A percentile compares a stretch with the other conserved stretches of the same genome.
Evolutionary conservation across 2,797 vertebrate species (phyloP).

Genomic region (Dermochelys coriacea): DNA sequence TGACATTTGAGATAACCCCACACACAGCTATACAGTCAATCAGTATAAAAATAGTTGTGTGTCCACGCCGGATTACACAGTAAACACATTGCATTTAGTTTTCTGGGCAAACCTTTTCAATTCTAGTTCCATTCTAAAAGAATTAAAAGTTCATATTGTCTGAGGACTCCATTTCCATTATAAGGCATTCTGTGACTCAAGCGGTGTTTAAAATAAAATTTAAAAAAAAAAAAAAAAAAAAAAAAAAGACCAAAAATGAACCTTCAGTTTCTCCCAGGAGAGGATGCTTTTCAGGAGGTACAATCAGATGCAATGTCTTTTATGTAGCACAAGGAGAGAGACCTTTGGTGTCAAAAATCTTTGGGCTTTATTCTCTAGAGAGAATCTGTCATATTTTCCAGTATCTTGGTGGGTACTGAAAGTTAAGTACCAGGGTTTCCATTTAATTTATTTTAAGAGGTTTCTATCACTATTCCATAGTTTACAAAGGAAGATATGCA

Average conservation of each 20-base stretch:
- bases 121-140: not conserved
- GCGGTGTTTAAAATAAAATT: not conserved
- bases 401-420: not conserved
- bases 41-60: not conserved
- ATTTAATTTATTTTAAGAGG: not conserved
- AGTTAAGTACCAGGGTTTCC: not conserved
- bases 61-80: not conserved
- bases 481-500: not conserved
- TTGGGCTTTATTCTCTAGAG: not conserved
- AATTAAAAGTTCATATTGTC: not conserved
- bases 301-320: not conserved
- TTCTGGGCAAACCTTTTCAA: not conserved
- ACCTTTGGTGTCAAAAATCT: not conserved
- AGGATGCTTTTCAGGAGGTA: not conserved
- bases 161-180: not conserved
- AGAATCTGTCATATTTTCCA: not conserved
- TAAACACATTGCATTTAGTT: not conserved
- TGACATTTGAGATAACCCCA: not conserved
- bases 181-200: not conserved
- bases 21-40: not conserved
- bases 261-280: not conserved
- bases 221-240: not conserved
- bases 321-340: not conserved
- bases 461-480: not conserved
- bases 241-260: not conserved